These are phyloP conservation scores for Lochmaea crataegi DNA, from an alignment of 2,888 invertebrate genomes.

Conservation along the genomic window DNA sequence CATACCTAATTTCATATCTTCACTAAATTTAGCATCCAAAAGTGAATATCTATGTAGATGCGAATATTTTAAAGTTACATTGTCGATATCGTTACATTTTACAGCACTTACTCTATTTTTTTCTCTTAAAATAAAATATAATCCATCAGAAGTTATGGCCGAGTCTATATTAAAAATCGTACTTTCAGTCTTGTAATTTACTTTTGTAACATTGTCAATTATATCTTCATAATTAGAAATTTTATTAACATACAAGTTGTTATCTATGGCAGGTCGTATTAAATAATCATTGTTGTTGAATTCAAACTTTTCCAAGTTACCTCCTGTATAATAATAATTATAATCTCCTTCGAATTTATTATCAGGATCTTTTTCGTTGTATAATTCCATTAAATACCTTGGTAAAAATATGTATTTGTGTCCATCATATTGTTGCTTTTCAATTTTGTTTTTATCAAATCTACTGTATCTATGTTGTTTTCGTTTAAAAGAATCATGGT, in stretches of 20 bases:
- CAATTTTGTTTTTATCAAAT: constrained; percentile 34
- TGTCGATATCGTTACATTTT: constrained; percentile 27
- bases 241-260: constrained; percentile 40
- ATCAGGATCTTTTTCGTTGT: constrained; percentile 44
- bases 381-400: constrained; percentile 45
- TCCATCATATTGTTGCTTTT: constrained; percentile 31
- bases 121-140: constrained; percentile 42
- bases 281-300: constrained; percentile 43
- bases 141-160: constrained; percentile 26
- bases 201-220: constrained; percentile 16
- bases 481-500: constrained; percentile 31
- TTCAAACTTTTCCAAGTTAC: constrained; percentile 44
- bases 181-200: constrained; percentile 24
- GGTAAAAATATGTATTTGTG: constrained; percentile 43
- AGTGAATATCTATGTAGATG: constrained; percentile 32
- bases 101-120: constrained; percentile 38
- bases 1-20: constrained; percentile 40
- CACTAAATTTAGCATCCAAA: constrained; percentile 49
- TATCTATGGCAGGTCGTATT: constrained; percentile 42
- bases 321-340: constrained; percentile 48
- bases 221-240: constrained; percentile 17
- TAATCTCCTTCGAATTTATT: constrained; percentile 44
- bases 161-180: constrained; percentile 41
- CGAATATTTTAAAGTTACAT: constrained; percentile 22
- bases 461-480: constrained; percentile 31